phyloP scores from a whole-genome alignment of 2,113 vertebrate genomes.

The Chaenocephalus aceratus region DNA sequence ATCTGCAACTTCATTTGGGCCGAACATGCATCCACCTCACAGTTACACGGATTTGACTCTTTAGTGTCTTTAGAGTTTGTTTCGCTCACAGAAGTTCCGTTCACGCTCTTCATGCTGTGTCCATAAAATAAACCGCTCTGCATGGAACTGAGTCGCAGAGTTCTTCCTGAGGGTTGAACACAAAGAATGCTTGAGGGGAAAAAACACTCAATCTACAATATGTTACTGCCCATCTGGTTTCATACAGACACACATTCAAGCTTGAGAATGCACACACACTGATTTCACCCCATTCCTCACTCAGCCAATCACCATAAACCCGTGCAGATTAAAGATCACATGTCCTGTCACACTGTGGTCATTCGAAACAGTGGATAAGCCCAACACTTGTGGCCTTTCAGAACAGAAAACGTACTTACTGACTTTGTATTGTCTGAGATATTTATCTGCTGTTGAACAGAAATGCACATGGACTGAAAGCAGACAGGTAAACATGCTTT shows the following conservation, averaged over 20 bases:
- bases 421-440: slow-evolving; percentile 7
- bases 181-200: slow-evolving; percentile 34
- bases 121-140: slow-evolving; percentile 43
- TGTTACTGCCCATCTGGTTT: slow-evolving; percentile 18
- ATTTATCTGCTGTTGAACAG: slow-evolving; percentile 8
- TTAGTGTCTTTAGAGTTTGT: slow-evolving; percentile 8
- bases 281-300: slow-evolving; percentile 33
- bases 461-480: slow-evolving; percentile 13
- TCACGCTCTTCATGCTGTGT: slow-evolving; percentile 19
- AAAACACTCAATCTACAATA: slow-evolving; percentile 14
- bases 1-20: background rate
- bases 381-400: slow-evolving; percentile 6
- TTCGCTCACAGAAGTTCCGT: slow-evolving; percentile 32
- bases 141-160: slow-evolving; percentile 23
- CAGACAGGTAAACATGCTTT: slow-evolving; percentile 10
- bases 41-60: background rate
- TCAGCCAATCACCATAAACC: slow-evolving; percentile 24
- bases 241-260: background rate
- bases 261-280: background rate
- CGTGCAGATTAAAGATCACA: slow-evolving; percentile 73
- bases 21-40: background rate
- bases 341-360: slow-evolving; percentile 53
- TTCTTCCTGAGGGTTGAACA: slow-evolving; percentile 15
- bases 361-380: slow-evolving; percentile 12
- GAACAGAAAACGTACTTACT: background rate